Base-by-base conservation (phyloP, 2,888 invertebrate genomes). In the Homarus gammarus region DNA sequence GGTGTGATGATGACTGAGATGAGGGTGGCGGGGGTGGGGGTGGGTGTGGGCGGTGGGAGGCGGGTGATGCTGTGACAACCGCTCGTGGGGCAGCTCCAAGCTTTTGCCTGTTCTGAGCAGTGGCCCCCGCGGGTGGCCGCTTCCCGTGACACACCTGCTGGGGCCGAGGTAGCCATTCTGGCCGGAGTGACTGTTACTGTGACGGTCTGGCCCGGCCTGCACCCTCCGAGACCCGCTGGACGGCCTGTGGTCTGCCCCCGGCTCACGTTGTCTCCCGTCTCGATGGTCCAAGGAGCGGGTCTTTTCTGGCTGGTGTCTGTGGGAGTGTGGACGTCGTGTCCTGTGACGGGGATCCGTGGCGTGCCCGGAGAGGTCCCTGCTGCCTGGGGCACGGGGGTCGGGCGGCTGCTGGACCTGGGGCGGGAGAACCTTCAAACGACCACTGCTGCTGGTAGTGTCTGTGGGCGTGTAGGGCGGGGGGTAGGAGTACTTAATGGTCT, bases 61-160 rank as follows among this genome's bases (percentile, higher is more conserved):
- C 40, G 73, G 36, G 1, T 56, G 84, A 40, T 83, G 61, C 22
- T 81, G 83, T 5, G 78, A n/a, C 38, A 77, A 49, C 31, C 86
- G 56, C 36, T 84, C 72, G 27, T 68, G 70, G 22, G 91, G 91
- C 44, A 91, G 64, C 44, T 89, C 89, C 27, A 91, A 84, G 40
- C 89, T 84, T 51, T 91, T 89, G 56, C 91, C 91, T 10, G 84
- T 89, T 33, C 87, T 78, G 2, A 83, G 84, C 1, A 91, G 36
- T 5, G 91, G 91, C 18, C 91, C 91, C 81, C 78, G 82, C 18
- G 91, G 91, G 51, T 91, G 91, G 27, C 78, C 75, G 31, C 64
- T 82, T 27, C 44, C 85, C 36, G 70, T 51, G 75, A 15, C 51
- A 75, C 78, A 40, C 40, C 27, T 40, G 33, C 70, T 40, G 40